Evolutionary conservation across 2,797 vertebrate genomes (phyloP).

Genomic region (Luscinia luscinia): DNA sequence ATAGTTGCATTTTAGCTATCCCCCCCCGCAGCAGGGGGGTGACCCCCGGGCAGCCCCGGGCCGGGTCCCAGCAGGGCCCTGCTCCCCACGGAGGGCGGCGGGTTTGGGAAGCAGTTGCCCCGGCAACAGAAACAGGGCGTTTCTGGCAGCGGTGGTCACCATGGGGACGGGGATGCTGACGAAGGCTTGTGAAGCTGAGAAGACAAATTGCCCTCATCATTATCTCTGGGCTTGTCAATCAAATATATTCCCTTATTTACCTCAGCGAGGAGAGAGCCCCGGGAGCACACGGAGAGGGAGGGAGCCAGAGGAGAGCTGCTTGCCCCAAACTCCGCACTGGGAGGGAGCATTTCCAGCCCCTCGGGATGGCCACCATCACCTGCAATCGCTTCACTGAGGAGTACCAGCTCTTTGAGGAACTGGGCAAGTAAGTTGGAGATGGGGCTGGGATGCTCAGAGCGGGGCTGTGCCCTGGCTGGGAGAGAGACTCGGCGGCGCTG

Average conservation of each 20-base stretch:
- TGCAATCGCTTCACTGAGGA: constrained; percentile 98
- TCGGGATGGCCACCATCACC: constrained; percentile 96
- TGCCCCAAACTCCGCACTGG: constrained; percentile 44
- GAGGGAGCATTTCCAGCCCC: constrained; percentile 69
- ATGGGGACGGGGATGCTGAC: constrained; percentile 86
- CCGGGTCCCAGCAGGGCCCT: constrained; percentile 16
- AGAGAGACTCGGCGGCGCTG: background rate
- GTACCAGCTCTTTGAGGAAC: constrained; percentile 97
- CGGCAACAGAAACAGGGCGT: constrained; percentile 85
- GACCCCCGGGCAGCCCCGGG: background rate
- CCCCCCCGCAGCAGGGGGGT: background rate
- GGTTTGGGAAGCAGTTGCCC: constrained; percentile 84
- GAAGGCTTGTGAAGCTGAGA: constrained; percentile 84
- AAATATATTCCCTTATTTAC: constrained; percentile 79
- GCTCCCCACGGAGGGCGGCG: constrained; percentile 32
- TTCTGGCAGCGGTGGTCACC: constrained; percentile 81
- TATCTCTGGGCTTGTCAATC: constrained; percentile 84
- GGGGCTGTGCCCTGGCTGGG: background rate
- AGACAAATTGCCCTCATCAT: constrained; percentile 86
- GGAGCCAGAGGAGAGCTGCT: constrained; percentile 52
- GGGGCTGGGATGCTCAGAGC: background rate
- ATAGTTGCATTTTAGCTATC: background rate
- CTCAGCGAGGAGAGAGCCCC: constrained; percentile 74
- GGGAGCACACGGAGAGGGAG: constrained; percentile 61
- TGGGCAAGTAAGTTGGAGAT: constrained; percentile 94